These are phyloP conservation scores for Neodiprion pinetum DNA, from an alignment of 1,140 invertebrate genomes.

Conservation along the genomic window DNA sequence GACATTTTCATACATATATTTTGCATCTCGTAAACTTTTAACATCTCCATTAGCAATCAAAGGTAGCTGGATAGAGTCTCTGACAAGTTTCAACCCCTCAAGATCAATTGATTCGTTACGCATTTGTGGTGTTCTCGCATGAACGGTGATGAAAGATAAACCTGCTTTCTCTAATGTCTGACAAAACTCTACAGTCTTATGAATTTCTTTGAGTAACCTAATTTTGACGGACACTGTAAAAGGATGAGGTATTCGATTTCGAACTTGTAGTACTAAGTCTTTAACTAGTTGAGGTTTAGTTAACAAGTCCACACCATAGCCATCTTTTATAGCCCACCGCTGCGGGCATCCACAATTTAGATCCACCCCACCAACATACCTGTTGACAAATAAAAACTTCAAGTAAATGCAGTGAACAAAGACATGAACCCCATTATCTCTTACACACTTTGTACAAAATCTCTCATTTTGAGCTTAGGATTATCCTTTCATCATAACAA, in stretches of 20 bases:
- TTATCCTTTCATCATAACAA: slow-evolving; percentile 21
- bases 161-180: slow-evolving; percentile 83
- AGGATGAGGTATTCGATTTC: slow-evolving; percentile 72
- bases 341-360: slow-evolving; percentile 98
- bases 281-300: slow-evolving; percentile 83
- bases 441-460: background rate
- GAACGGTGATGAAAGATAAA: slow-evolving; percentile 87
- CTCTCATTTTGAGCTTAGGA: slow-evolving; percentile 18
- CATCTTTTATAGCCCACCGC: slow-evolving; percentile 90
- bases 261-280: slow-evolving; percentile 80
- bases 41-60: slow-evolving; percentile 93
- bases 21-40: slow-evolving; percentile 74
- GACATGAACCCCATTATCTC: slow-evolving; percentile 10
- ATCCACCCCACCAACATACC: slow-evolving; percentile 89
- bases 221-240: slow-evolving; percentile 95
- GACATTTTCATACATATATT: slow-evolving; percentile 69
- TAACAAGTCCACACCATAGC: slow-evolving; percentile 87
- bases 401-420: background rate
- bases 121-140: slow-evolving; percentile 89
- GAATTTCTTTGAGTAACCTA: slow-evolving; percentile 71
- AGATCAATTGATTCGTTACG: slow-evolving; percentile 79
- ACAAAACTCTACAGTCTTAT: slow-evolving; percentile 76
- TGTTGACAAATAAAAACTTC: slow-evolving; percentile 46
- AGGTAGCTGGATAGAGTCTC: slow-evolving; percentile 76
- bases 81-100: slow-evolving; percentile 76